A percentile compares a stretch with the other conserved stretches of the same genome.
phyloP scores from a whole-genome alignment of 2,797 vertebrate species.

The Gouania willdenowi region DNA sequence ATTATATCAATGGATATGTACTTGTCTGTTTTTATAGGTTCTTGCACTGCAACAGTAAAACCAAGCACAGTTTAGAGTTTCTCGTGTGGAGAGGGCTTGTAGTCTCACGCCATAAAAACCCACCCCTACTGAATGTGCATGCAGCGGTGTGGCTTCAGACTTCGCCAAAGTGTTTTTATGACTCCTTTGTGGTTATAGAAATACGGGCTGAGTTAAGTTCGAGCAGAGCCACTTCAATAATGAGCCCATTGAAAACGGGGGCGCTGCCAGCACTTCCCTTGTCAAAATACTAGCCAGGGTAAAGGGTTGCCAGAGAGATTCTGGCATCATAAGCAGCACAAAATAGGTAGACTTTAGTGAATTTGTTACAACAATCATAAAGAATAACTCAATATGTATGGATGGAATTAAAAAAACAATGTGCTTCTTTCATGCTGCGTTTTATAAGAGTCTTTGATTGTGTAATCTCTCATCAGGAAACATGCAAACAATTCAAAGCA shows the following conservation, averaged over 20 bases:
- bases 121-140: constrained; percentile 13
- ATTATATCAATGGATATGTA: not conserved
- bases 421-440: not conserved
- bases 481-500: not conserved
- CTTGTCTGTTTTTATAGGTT: not conserved
- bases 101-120: constrained; percentile 5
- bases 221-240: constrained; percentile 61
- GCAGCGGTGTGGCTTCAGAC: constrained; percentile 44
- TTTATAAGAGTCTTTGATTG: too few species aligned
- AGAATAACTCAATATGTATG: not conserved
- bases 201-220: constrained; percentile 47
- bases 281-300: constrained; percentile 57
- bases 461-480: too few species aligned
- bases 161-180: constrained; percentile 63
- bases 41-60: constrained; percentile 24
- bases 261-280: constrained; percentile 50
- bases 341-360: constrained; percentile 15
- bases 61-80: constrained; percentile 27
- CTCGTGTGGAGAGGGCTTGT: constrained; percentile 2
- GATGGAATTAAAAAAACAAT: not conserved
- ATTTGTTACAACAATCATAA: constrained; percentile 11
- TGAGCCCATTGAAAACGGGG: constrained; percentile 63
- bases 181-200: constrained; percentile 59
- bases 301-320: constrained; percentile 40
- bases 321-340: constrained; percentile 14